Evolutionary conservation across 2,888 invertebrate species (phyloP), one percentile per base, ranked within the genome.

Genomic region (Cheilosia grossa): DNA sequence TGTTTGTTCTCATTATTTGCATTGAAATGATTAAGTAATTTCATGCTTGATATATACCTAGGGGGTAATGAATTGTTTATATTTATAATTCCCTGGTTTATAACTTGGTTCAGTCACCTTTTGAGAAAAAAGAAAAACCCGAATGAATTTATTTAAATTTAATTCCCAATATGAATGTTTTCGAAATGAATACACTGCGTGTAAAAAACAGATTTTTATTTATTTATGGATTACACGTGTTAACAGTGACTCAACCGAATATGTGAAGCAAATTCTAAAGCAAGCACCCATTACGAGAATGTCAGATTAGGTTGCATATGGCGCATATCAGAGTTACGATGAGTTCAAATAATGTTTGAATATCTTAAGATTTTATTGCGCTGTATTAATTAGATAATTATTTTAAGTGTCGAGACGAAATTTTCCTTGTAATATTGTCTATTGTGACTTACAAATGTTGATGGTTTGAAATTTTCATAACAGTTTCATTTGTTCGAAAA

Each of bases 11-110:
- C 82, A 74, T 74, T 73, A 63, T 82, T 66, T 73, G 58, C 79
- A 73, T 58, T 66, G 40, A 82, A 73, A 67, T 69, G 67, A 82
- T 82, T 82, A 82, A 78, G 73, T 82, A 73, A 79, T 79, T 79
- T 82, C 54, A 74, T 58, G 79, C 37, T 58, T 59, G 10, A 37
- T 44, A 51, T 21, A 2, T 1, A 21, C 2, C 1, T 56, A 27
- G 66, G 72, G 66, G 66, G 72, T 72, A 78, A 74, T 64, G 63
- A 83, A 79, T 83, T 83, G 79, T 74, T 67, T 64, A 69, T 74
- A 63, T 79, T 69, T 79, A 40, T 73, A 79, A 53, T 73, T 79
- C 61, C 40, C 4, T n/a, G 47, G 27, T 42, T 44, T 67, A 56
- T 73, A 54, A 40, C 78, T 67, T 17, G 64, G 79, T 79, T 83